A percentile compares a stretch with the other conserved stretches of the same genome.
phyloP scores from a whole-genome alignment of 2,888 invertebrate species.

The Altica lythri region DNA sequence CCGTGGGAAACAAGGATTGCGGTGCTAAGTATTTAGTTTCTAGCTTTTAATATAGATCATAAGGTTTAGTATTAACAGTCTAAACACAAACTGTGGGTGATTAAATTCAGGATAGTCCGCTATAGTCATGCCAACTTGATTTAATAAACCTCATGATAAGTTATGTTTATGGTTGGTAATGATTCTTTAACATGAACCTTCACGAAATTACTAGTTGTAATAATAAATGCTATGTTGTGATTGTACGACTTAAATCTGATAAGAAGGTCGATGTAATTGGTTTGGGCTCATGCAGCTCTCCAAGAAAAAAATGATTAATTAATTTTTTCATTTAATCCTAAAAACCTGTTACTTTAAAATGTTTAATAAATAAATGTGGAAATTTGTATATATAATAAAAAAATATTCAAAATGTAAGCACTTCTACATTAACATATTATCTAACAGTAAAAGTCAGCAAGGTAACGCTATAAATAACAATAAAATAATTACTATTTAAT shows the following conservation, averaged over 20 bases:
- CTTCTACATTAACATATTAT: too few species aligned
- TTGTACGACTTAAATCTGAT: neutral
- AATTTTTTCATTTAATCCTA: neutral
- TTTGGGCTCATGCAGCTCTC: conserved; percentile 2
- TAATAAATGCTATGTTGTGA: conserved; percentile 9
- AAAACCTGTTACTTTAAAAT: conserved; percentile 4
- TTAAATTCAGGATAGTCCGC: conserved; percentile 36
- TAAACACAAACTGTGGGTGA: conserved; percentile 29
- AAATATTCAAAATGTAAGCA: too few species aligned
- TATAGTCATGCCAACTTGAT: conserved; percentile 43
- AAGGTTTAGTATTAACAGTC: conserved; percentile 31
- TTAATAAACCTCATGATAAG: conserved; percentile 43
- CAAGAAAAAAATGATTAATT: neutral
- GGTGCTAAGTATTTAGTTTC: conserved; percentile 37
- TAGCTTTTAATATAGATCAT: conserved; percentile 14
- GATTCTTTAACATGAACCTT: conserved; percentile 41
- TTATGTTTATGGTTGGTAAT: conserved; percentile 38
- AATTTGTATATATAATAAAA: neutral
- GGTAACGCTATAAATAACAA: too few species aligned
- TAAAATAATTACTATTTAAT: too few species aligned
- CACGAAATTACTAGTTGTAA: conserved; percentile 28
- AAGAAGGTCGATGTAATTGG: neutral
- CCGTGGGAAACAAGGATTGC: conserved; percentile 45
- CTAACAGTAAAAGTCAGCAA: too few species aligned
- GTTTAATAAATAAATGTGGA: too few species aligned